These are phyloP conservation scores for Gobio occitaniae DNA, from an alignment of 2,797 vertebrate species.

Conservation along the genomic window DNA sequence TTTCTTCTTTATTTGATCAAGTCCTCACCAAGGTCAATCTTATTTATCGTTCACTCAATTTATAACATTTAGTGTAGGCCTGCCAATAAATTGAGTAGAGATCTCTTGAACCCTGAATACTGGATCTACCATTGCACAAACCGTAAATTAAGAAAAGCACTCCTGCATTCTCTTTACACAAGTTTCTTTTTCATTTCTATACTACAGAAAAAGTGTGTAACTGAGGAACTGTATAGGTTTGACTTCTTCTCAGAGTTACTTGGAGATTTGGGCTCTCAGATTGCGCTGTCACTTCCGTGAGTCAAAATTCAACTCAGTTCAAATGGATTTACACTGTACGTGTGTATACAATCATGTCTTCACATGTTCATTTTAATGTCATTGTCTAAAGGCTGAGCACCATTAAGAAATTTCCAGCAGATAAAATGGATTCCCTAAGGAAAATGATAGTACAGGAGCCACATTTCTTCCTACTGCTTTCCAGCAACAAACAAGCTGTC, in stretches of 20 bases:
- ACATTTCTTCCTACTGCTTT: constrained; percentile 73
- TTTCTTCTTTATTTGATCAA: neutral
- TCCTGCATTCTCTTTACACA: neutral
- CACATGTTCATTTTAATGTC: neutral
- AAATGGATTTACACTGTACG: neutral
- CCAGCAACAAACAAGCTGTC: constrained; percentile 74
- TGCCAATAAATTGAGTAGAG: neutral
- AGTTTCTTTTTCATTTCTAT: constrained; percentile 27
- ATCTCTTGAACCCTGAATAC: neutral
- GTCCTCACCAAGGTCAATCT: neutral
- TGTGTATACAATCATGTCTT: constrained; percentile 14
- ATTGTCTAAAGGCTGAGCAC: constrained; percentile 72
- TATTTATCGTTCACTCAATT: neutral
- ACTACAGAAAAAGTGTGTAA: constrained; percentile 79
- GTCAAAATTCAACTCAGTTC: constrained; percentile 56
- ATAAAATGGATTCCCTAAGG: constrained; percentile 74
- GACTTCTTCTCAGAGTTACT: constrained; percentile 76
- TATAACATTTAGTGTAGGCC: neutral
- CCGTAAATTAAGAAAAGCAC: neutral
- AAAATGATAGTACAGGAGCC: constrained; percentile 71
- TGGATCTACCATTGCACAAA: constrained; percentile 10
- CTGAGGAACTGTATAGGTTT: constrained; percentile 71
- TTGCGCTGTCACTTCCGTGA: constrained; percentile 79
- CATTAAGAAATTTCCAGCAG: constrained; percentile 76
- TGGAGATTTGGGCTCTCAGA: constrained; percentile 74